Evolutionary conservation across 2,797 vertebrate species (phyloP).

Genomic region (Australoheros facetus): DNA sequence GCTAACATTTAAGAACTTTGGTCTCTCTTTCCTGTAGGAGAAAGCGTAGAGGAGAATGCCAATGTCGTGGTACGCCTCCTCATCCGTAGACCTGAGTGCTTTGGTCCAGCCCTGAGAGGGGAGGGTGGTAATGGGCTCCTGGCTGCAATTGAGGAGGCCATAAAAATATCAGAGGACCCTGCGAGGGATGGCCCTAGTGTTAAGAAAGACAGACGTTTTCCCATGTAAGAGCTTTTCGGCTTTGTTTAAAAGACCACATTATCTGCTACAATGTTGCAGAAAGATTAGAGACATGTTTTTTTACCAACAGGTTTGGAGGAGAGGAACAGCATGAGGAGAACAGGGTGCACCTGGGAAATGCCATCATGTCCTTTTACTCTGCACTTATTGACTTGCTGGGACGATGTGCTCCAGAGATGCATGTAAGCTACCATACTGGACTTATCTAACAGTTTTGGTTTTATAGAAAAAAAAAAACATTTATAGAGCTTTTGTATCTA

Average conservation of each 20-base stretch:
- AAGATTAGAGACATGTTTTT: not conserved
- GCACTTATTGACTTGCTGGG: slow-evolving; percentile 94
- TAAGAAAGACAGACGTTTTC: slow-evolving; percentile 91
- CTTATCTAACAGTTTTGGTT: not conserved
- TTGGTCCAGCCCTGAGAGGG: slow-evolving; percentile 92
- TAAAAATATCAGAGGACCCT: slow-evolving; percentile 94
- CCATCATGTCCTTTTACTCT: slow-evolving; percentile 96
- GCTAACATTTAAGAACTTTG: not conserved
- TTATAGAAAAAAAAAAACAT: not conserved
- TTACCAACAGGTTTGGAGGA: slow-evolving; percentile 83
- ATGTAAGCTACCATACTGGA: slow-evolving; percentile 77
- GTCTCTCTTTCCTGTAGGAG: slow-evolving; percentile 76
- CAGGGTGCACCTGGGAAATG: slow-evolving; percentile 91
- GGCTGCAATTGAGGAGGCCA: slow-evolving; percentile 93
- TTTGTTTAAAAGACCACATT: not conserved
- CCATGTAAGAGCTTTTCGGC: slow-evolving; percentile 77
- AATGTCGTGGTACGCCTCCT: slow-evolving; percentile 94
- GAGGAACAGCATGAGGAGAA: slow-evolving; percentile 93
- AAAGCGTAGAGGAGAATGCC: slow-evolving; percentile 96
- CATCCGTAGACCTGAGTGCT: slow-evolving; percentile 93
- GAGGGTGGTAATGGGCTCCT: slow-evolving; percentile 93
- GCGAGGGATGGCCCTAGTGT: slow-evolving; percentile 91
- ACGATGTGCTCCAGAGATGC: slow-evolving; percentile 95
- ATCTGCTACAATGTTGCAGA: not conserved
- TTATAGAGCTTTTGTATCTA: slow-evolving; percentile 24